Base-by-base conservation (phyloP, 2,113 vertebrate species). In the Candoia aspera region DNA sequence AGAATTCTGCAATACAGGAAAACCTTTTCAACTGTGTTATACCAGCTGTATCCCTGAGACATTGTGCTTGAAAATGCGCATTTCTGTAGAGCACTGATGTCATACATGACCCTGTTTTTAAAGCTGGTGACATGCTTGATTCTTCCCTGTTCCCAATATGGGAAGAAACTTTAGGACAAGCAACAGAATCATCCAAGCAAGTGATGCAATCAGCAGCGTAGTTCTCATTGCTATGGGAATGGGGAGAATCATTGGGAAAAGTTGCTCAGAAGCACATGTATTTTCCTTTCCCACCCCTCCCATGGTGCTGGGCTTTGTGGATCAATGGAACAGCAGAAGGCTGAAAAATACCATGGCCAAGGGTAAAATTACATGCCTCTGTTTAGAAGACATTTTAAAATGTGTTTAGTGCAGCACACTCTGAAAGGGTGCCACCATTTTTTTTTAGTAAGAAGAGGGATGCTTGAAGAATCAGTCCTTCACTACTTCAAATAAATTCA, bases 241-340 rank as follows among this genome's bases (percentile, higher is more conserved):
- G n/a, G 46, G 24, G 9, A 89, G 60, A 53, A 55, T 83, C 79
- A 46, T 11, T 9, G 0, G n/a, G 86, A 94, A 89, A 93, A 94
- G 10, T 8, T 94, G 68, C 73, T 94, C 10, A 90, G 58, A 55
- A 58, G 37, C 73, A 84, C 90, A 0, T 0, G 0, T 68, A 9
- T 79, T 95, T 93, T 93, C 93, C 29, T 93, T 93, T 95, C 60
- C 84, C 91, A 91, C 59, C 26, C 91, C 19, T 17, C 60, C 79
- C 53, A 53, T 13, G 84, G 19, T 91, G 23, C 89, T 85, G 92
- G 13, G 29, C 37, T 89, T 23, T 26, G 49, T 85, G 42, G 49
- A 83, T 95, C 64, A 90, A 53, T 90, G 93, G 88, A 0, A 1
- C 46, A 93, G 23, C 68, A 84, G 54, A 87, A 89, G 0, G 0